phyloP scores from a whole-genome alignment of 2,797 vertebrate species.

The Phrynocephalus vlangalii region DNA sequence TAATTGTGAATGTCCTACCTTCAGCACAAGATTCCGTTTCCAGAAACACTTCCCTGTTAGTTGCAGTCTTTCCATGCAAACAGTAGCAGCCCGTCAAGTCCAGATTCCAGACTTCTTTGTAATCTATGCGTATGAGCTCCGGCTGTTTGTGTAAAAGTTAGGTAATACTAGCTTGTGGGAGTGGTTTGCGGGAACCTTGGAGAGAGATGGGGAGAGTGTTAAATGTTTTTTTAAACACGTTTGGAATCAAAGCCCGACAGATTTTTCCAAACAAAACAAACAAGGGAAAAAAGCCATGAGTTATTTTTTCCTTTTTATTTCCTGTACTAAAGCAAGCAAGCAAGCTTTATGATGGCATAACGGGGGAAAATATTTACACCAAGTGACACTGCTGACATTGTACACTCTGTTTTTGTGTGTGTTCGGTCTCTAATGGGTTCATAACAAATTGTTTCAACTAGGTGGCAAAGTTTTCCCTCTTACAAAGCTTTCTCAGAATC shows the following conservation, averaged over 20 bases:
- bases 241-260: fast-evolving
- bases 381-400: conserved; percentile 29
- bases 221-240: conserved; percentile 24
- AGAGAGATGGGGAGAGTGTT: conserved; percentile 29
- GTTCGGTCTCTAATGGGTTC: neutral
- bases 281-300: neutral
- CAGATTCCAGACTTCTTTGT: conserved; percentile 26
- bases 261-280: neutral
- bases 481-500: neutral
- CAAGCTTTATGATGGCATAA: conserved; percentile 45
- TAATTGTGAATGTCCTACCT: conserved; percentile 14
- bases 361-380: conserved; percentile 12
- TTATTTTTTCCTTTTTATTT: conserved; percentile 42
- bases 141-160: conserved; percentile 58
- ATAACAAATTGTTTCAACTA: conserved; percentile 24
- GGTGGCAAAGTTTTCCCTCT: neutral
- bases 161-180: conserved; percentile 59
- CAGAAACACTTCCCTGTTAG: conserved; percentile 29
- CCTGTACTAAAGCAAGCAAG: conserved; percentile 26
- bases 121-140: conserved; percentile 18
- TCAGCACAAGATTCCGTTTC: conserved; percentile 11
- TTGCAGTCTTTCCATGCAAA: conserved; percentile 31
- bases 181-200: conserved; percentile 53
- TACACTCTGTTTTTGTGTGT: conserved; percentile 2
- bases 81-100: neutral